These are phyloP conservation scores for Mobula birostris DNA, from an alignment of 2,113 vertebrate species.

Conservation along the genomic window DNA sequence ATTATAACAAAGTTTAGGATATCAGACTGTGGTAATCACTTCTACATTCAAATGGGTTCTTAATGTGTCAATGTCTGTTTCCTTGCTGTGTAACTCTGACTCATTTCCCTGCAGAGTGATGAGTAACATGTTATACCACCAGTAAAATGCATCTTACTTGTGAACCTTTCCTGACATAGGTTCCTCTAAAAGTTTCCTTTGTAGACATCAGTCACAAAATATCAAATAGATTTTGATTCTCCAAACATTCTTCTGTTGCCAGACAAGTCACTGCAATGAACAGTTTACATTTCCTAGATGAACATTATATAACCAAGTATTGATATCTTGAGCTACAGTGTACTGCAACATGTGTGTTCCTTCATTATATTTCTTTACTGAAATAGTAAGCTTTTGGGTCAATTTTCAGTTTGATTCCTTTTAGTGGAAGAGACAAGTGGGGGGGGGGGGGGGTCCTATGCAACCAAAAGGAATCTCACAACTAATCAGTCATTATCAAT, in stretches of 20 bases:
- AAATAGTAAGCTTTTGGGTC: not conserved
- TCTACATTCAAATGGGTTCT: not conserved
- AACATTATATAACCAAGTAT: not conserved
- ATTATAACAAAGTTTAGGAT: not conserved
- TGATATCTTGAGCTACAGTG: not conserved
- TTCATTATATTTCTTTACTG: not conserved
- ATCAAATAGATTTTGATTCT: not conserved
- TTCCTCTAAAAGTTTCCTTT: not conserved
- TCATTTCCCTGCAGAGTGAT: not conserved
- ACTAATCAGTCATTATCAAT: not conserved
- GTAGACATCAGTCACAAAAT: too few relatives aligned
- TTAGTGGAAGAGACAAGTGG: not conserved
- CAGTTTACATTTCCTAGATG: not conserved
- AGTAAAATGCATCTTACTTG: not conserved
- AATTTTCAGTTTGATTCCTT: not conserved
- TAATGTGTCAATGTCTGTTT: too few relatives aligned
- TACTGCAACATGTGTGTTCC: not conserved
- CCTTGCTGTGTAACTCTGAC: too few relatives aligned
- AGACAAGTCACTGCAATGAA: not conserved
- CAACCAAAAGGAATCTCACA: too few relatives aligned
- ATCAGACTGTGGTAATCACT: not conserved
- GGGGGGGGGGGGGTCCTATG: too few relatives aligned
- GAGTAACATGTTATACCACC: not conserved
- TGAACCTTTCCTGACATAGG: not conserved
- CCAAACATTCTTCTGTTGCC: not conserved